phyloP scores from a whole-genome alignment of 1,140 invertebrate species.

The Cataglyphis hispanica region DNA sequence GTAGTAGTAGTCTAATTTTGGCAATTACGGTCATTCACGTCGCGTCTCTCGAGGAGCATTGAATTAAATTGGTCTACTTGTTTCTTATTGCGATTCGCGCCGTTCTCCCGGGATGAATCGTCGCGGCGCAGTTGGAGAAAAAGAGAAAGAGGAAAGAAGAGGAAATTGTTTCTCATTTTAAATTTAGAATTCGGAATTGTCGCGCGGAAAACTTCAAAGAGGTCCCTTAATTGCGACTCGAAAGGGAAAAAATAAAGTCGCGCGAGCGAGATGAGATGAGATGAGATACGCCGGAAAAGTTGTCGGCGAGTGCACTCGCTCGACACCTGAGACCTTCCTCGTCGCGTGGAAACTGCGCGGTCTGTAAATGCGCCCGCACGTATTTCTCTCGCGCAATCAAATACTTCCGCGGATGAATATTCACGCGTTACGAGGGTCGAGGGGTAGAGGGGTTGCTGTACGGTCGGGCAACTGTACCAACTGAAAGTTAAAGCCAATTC shows the following conservation, averaged over 20 bases:
- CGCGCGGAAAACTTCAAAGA: slow-evolving; percentile 31
- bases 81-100: slow-evolving; percentile 55
- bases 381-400: slow-evolving; percentile 50
- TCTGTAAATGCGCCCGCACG: neutral
- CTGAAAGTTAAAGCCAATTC: slow-evolving; percentile 60
- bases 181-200: slow-evolving; percentile 50
- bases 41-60: slow-evolving; percentile 33
- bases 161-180: slow-evolving; percentile 54
- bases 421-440: slow-evolving; percentile 39
- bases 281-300: slow-evolving; percentile 14
- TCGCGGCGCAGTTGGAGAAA: neutral
- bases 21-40: slow-evolving; percentile 46
- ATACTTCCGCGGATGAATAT: slow-evolving; percentile 57
- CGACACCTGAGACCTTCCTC: slow-evolving; percentile 29
- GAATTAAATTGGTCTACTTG: slow-evolving; percentile 60
- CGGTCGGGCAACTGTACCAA: slow-evolving; percentile 28
- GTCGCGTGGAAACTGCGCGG: neutral
- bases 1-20: slow-evolving; percentile 48
- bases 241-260: slow-evolving; percentile 37
- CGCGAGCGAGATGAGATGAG: neutral
- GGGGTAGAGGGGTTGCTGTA: no score
- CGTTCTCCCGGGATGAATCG: slow-evolving; percentile 5
- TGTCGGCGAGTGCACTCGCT: slow-evolving; percentile 11
- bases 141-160: neutral
- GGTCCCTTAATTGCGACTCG: slow-evolving; percentile 41